A percentile compares a stretch with the other conserved stretches of the same genome.
Conservation (phyloP, 1,140 invertebrate species). For the Archivesica marissinica region DNA sequence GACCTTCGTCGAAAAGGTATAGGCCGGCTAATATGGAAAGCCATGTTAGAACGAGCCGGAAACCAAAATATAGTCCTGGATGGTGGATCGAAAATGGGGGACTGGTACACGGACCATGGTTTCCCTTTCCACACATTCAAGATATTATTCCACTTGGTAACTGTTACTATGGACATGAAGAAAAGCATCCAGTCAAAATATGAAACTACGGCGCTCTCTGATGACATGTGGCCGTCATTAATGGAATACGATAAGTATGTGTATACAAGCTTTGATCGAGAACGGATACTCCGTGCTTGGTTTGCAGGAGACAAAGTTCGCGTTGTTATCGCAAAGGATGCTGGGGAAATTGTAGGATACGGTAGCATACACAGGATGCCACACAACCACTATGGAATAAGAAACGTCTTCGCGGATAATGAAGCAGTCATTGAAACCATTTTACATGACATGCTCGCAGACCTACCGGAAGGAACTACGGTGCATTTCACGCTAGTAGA, state of each 20-base stretch:
- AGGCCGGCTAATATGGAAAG: conserved; percentile 14
- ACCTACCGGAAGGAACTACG: not conserved
- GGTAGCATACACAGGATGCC: conserved; percentile 18
- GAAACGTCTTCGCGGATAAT: conserved; percentile 33
- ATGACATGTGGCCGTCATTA: conserved; percentile 12
- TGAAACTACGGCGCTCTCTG: not conserved
- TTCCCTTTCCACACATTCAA: not conserved
- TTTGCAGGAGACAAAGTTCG: not conserved
- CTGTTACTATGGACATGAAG: conserved; percentile 18
- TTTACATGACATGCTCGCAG: not conserved
- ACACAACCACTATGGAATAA: not conserved
- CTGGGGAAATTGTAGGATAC: conserved; percentile 18
- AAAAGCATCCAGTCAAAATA: not conserved
- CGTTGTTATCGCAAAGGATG: conserved; percentile 2
- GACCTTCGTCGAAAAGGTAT: conserved; percentile 33
- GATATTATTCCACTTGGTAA: not conserved
- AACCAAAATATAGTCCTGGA: conserved; percentile 24
- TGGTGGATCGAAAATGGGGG: conserved; percentile 2
- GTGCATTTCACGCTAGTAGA: not conserved
- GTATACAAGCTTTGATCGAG: conserved; percentile 30
- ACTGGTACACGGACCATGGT: conserved; percentile 21
- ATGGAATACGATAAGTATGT: conserved; percentile 22
- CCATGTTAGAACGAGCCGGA: conserved; percentile 6
- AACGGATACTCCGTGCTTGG: conserved; percentile 21
- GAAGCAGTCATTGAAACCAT: conserved; percentile 36